Evolutionary conservation across 2,888 invertebrate genomes (phyloP).

Genomic region (Heliconius hortense): DNA sequence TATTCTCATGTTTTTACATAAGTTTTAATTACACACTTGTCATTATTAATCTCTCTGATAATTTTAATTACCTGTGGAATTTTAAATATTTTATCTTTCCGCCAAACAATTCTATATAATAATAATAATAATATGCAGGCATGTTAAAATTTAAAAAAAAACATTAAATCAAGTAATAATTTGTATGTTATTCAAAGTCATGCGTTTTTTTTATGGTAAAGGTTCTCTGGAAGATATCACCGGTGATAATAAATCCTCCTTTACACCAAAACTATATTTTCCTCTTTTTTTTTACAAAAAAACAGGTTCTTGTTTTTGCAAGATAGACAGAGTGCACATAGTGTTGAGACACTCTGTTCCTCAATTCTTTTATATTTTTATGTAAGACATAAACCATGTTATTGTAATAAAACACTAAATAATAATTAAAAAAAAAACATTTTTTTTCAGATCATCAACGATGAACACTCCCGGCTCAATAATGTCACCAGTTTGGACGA

Average conservation of each 20-base stretch:
- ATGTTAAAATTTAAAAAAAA: too few species aligned
- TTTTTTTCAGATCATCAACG: conserved; percentile 80
- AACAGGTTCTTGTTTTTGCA: not conserved
- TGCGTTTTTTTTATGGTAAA: too few species aligned
- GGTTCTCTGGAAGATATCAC: not conserved
- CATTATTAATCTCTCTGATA: too few species aligned
- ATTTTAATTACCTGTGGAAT: too few species aligned
- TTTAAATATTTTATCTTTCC: too few species aligned
- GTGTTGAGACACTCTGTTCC: not conserved
- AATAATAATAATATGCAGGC: too few species aligned
- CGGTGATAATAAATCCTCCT: not conserved
- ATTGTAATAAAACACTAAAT: not conserved
- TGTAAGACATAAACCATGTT: not conserved
- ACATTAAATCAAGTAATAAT: too few species aligned
- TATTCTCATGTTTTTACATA: too few species aligned
- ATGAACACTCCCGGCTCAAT: conserved; percentile 77
- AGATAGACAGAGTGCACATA: not conserved
- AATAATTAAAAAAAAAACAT: not conserved
- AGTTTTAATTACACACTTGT: too few species aligned
- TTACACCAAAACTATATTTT: not conserved
- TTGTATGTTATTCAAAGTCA: too few species aligned
- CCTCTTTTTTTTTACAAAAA: not conserved
- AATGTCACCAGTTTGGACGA: conserved; percentile 82
- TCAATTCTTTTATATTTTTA: not conserved
- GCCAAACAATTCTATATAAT: too few species aligned